Evolutionary conservation across 2,888 invertebrate genomes (phyloP).

Genomic region (Ochropleura leucogaster): DNA sequence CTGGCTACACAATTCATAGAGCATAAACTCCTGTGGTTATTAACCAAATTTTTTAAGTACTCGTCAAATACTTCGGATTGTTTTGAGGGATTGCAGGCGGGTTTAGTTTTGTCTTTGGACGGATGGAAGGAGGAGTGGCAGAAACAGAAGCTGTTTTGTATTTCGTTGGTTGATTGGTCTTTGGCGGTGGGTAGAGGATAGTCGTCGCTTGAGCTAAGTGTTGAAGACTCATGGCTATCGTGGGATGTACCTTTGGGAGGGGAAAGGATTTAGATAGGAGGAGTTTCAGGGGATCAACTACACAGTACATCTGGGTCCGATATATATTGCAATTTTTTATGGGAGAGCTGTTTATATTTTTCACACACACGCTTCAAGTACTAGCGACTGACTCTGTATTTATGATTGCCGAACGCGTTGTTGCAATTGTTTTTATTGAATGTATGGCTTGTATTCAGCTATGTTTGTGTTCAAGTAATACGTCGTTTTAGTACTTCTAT

Average conservation of each 20-base stretch:
- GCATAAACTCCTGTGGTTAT: conserved; percentile 70
- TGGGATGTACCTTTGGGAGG: conserved; percentile 69
- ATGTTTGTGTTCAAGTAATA: not conserved
- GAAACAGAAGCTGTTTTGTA: conserved; percentile 24
- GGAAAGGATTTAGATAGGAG: conserved; percentile 18
- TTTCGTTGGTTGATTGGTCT: not conserved
- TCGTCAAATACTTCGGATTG: conserved; percentile 30
- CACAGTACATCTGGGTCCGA: not conserved
- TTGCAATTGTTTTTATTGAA: not conserved
- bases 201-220: conserved; percentile 61
- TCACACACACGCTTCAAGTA: not conserved
- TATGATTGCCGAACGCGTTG: not conserved
- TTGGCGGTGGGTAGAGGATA: conserved; percentile 7
- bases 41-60: conserved; percentile 19
- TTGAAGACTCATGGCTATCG: conserved; percentile 60
- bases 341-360: not conserved
- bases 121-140: conserved; percentile 22
- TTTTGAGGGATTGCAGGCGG: not conserved
- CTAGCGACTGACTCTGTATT: not conserved
- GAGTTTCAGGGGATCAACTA: not conserved
- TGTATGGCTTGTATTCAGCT: not conserved
- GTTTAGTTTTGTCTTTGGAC: not conserved
- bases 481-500: not conserved
- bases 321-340: not conserved
- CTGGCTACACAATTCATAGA: conserved; percentile 75